Evolutionary conservation across 2,113 vertebrate genomes (phyloP).

Genomic region (Oophaga pumilio): DNA sequence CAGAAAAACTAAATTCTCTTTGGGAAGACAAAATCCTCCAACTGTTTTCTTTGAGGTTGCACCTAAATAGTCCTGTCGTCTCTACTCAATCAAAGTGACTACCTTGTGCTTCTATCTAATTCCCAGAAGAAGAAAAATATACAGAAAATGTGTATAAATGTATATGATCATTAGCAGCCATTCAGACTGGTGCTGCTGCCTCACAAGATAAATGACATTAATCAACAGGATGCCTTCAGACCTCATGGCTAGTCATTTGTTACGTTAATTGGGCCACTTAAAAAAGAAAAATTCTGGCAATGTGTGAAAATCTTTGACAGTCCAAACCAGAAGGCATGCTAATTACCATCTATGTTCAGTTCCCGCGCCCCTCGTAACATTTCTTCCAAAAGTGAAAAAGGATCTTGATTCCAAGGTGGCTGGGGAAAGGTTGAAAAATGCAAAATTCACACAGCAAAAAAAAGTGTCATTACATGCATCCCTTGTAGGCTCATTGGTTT

Average conservation of each 20-base stretch:
- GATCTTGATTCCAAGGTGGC: conserved; percentile 39
- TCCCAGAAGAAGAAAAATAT: conserved; percentile 61
- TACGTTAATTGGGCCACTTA: conserved; percentile 82
- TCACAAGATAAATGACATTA: conserved; percentile 82
- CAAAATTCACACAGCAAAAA: neutral
- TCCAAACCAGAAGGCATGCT: conserved; percentile 68
- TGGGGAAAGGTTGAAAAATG: conserved; percentile 51
- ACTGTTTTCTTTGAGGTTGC: neutral
- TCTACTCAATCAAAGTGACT: conserved; percentile 50
- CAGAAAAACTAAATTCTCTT: neutral
- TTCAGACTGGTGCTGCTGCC: conserved; percentile 72
- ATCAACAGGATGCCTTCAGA: conserved; percentile 83
- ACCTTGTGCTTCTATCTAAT: conserved; percentile 32
- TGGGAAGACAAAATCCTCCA: neutral
- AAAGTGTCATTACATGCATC: neutral
- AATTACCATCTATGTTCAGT: conserved; percentile 71
- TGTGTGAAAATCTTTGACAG: conserved; percentile 70
- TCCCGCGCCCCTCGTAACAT: conserved; percentile 68
- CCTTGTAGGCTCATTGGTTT: neutral
- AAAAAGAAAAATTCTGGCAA: conserved; percentile 71
- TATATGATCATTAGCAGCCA: conserved; percentile 75
- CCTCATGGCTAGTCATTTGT: conserved; percentile 81
- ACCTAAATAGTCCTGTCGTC: conserved; percentile 24
- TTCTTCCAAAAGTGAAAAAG: conserved; percentile 67
- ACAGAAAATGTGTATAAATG: conserved; percentile 68